These are phyloP conservation scores for Ifrita kowaldi DNA, from an alignment of 2,113 vertebrate genomes.

Conservation along the genomic window DNA sequence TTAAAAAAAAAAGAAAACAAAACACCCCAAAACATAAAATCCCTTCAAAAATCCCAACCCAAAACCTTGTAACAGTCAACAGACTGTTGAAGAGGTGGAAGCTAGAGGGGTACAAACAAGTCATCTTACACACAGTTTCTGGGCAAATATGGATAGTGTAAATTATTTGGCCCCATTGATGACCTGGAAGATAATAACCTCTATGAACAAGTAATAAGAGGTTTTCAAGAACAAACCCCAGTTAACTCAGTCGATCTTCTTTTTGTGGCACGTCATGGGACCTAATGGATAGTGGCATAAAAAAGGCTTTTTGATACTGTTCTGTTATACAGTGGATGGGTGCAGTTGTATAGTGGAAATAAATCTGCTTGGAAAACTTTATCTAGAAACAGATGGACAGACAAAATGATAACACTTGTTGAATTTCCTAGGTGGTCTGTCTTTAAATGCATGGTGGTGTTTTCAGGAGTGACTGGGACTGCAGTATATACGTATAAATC, in stretches of 20 bases:
- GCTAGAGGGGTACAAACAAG: neutral
- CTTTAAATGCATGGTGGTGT: neutral
- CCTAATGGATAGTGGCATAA: neutral
- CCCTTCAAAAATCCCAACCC: neutral
- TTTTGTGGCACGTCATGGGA: neutral
- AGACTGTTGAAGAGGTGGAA: neutral
- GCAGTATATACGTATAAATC: neutral
- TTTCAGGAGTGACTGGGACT: neutral
- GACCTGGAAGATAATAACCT: neutral
- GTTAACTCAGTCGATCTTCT: neutral
- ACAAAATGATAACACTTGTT: neutral
- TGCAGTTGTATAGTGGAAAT: neutral
- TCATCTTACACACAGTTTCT: neutral
- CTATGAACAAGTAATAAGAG: neutral
- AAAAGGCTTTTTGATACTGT: neutral
- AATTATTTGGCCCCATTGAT: neutral
- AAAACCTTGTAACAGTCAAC: accelerated
- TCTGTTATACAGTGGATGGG: neutral
- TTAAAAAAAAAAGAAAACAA: neutral
- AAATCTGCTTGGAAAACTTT: neutral
- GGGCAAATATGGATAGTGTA: neutral
- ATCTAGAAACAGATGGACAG: neutral
- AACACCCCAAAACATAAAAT: neutral
- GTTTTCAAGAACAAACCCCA: neutral
- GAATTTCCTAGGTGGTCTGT: neutral